Conservation (phyloP, 2,113 vertebrate species). For the Anseranas semipalmata region DNA sequence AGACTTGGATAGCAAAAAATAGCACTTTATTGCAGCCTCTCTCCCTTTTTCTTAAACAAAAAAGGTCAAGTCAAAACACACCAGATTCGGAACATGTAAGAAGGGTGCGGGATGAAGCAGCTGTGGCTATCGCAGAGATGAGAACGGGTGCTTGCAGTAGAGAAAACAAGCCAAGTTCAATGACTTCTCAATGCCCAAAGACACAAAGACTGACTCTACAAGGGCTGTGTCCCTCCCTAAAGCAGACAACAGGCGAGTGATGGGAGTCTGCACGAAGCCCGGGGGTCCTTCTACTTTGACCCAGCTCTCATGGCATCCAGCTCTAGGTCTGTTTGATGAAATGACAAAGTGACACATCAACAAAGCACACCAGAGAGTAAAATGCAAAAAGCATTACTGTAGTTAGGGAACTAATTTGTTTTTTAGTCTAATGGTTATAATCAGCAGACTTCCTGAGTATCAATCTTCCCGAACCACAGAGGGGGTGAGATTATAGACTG, state of each 20-base stretch:
- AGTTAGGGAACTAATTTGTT: slow-evolving; percentile 63
- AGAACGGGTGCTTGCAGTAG: not conserved
- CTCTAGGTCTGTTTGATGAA: not conserved
- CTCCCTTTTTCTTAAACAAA: not conserved
- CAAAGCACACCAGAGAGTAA: not conserved
- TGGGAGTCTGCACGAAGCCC: not conserved
- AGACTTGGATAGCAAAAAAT: not conserved
- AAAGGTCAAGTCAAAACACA: not conserved
- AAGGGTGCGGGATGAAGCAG: not conserved
- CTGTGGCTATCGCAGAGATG: not conserved
- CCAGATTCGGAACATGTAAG: not conserved
- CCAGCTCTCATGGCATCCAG: not conserved
- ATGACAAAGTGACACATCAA: not conserved
- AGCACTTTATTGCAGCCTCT: not conserved
- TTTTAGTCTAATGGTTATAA: slow-evolving; percentile 69
- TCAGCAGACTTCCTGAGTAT: slow-evolving; percentile 64
- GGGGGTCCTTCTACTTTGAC: not conserved
- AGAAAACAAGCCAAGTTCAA: not conserved
- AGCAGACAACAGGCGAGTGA: not conserved
- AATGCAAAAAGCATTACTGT: not conserved
- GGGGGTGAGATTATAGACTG: slow-evolving; percentile 51
- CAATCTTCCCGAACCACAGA: slow-evolving; percentile 59
- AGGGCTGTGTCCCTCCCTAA: not conserved
- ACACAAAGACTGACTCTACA: not conserved
- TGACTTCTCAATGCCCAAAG: not conserved